Conservation (phyloP, 1,140 invertebrate species). For the Centruroides sculpturatus region DNA sequence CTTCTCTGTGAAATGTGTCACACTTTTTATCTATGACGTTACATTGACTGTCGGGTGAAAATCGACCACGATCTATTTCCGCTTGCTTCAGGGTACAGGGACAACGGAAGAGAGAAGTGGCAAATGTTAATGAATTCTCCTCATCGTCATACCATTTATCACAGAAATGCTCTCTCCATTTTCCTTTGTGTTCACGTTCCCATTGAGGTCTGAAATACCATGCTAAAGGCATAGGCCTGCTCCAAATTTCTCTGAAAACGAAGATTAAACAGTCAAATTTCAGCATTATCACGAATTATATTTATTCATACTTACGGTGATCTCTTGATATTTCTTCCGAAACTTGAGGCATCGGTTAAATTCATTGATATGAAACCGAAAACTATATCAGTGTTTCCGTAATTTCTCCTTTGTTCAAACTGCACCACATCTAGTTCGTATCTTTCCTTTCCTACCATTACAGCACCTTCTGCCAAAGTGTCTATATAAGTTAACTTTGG, state of each 20-base stretch:
- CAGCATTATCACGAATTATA: neutral
- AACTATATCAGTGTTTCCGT: slow-evolving; percentile 45
- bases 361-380: slow-evolving; percentile 87
- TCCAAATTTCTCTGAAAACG: slow-evolving; percentile 57
- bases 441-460: slow-evolving; percentile 2
- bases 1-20: slow-evolving; percentile 70
- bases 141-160: slow-evolving; percentile 78
- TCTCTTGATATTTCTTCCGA: slow-evolving; percentile 48
- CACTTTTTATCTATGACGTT: slow-evolving; percentile 74
- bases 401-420: slow-evolving; percentile 51
- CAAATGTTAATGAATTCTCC: slow-evolving; percentile 71
- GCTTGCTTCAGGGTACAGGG: slow-evolving; percentile 87
- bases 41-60: slow-evolving; percentile 76
- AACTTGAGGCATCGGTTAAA: slow-evolving; percentile 47
- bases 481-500: slow-evolving; percentile 22
- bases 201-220: slow-evolving; percentile 87
- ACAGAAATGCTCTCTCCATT: slow-evolving; percentile 68
- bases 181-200: slow-evolving; percentile 45
- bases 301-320: slow-evolving; percentile 52
- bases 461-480: slow-evolving; percentile 8
- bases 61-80: slow-evolving; percentile 76
- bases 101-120: slow-evolving; percentile 58
- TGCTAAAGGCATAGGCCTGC: slow-evolving; percentile 69
- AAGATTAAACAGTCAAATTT: neutral
- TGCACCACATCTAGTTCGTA: slow-evolving; percentile 19